A percentile compares a stretch with the other conserved stretches of the same genome.
These are phyloP conservation scores for Eumacrocentrus americanus DNA, from an alignment of 2,888 invertebrate species.

Conservation along the genomic window DNA sequence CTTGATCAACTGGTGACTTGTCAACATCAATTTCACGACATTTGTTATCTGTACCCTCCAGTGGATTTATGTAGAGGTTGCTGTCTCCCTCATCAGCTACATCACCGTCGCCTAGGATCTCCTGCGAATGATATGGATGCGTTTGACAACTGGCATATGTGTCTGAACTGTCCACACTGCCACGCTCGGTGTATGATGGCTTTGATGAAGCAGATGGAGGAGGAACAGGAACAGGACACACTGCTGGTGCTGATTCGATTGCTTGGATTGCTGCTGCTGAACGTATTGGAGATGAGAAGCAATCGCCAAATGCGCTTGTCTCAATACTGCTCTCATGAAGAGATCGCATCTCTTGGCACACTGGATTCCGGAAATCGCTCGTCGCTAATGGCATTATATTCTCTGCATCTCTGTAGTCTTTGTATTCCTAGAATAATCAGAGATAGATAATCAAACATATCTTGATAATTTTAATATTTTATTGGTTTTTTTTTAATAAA, in stretches of 20 bases:
- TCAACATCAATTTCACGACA: conserved; percentile 46
- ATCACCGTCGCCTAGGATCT: conserved; percentile 63
- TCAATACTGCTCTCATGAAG: conserved; percentile 65
- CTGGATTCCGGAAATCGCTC: conserved; percentile 82
- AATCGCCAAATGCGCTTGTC: conserved; percentile 54
- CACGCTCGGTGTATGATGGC: conserved; percentile 59
- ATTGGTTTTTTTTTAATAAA: no score
- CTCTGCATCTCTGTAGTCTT: conserved; percentile 90
- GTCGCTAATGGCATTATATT: conserved; percentile 86
- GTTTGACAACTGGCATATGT: conserved; percentile 97
- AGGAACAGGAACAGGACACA: background rate
- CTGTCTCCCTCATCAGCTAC: conserved; percentile 77
- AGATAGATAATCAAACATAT: background rate
- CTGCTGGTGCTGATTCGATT: background rate
- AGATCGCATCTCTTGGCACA: conserved; percentile 80
- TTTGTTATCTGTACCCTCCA: conserved; percentile 65
- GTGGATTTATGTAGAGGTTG: conserved; percentile 87
- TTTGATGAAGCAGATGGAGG: conserved; percentile 33
- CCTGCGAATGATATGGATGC: conserved; percentile 88
- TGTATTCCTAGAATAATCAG: conserved; percentile 74
- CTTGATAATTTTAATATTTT: no score
- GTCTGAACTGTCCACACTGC: conserved; percentile 78
- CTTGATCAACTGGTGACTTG: conserved; percentile 19
- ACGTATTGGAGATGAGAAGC: conserved; percentile 34
- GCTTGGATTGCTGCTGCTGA: conserved; percentile 31